phyloP scores from a whole-genome alignment of 2,113 vertebrate species.

The Festucalex cinctus region DNA sequence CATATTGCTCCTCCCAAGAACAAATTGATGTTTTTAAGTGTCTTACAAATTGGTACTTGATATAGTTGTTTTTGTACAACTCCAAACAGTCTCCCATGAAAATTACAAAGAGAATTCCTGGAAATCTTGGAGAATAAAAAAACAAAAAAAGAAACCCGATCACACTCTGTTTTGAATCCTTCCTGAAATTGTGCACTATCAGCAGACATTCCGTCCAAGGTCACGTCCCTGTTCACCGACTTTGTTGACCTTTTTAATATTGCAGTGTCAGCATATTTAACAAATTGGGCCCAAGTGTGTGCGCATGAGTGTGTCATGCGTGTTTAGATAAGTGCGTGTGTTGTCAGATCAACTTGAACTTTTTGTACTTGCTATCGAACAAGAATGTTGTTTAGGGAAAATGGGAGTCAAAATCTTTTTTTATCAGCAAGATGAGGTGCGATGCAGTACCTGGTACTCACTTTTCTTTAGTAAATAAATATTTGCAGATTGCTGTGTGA shows the following conservation, averaged over 20 bases:
- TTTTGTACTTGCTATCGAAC: background rate
- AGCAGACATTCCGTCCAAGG: background rate
- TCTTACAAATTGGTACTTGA: no score
- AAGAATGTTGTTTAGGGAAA: no score
- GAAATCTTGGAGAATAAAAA: background rate
- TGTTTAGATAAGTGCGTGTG: background rate
- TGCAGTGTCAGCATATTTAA: background rate
- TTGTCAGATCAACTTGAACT: background rate
- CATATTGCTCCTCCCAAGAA: no score
- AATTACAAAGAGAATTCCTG: background rate
- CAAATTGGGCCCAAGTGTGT: background rate
- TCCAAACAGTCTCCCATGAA: background rate
- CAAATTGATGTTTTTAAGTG: no score
- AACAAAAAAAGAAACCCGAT: background rate
- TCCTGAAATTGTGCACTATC: slow-evolving; percentile 1
- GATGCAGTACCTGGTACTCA: no score
- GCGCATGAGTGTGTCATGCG: background rate
- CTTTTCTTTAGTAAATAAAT: no score
- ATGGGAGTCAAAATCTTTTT: no score
- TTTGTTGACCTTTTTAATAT: background rate
- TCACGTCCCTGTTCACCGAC: background rate
- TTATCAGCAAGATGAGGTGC: no score
- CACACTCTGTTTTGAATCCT: background rate
- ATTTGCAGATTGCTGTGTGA: no score
- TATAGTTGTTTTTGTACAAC: background rate